Conservation (phyloP, 2,113 vertebrate species). For the Lathamus discolor region DNA sequence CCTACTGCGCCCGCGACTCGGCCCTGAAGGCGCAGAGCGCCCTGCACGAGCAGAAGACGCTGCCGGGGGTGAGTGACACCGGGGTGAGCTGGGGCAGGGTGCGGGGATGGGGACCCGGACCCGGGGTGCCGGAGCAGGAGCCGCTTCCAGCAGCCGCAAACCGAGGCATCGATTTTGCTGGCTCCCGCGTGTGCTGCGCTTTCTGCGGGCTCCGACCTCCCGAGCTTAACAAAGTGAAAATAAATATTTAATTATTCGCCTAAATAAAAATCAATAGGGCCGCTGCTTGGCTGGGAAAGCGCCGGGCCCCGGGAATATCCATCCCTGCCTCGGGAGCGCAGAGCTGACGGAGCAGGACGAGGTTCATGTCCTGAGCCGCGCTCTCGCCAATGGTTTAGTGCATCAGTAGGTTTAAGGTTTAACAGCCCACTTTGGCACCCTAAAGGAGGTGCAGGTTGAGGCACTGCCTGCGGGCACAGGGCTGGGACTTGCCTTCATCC, state of each 20-base stretch:
- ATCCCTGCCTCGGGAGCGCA: not conserved
- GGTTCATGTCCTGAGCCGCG: fast-evolving
- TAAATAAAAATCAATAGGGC: slow-evolving; percentile 81
- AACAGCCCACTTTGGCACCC: not conserved
- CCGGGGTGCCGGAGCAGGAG: fast-evolving
- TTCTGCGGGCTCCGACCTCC: slow-evolving; percentile 71
- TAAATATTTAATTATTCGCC: slow-evolving; percentile 84
- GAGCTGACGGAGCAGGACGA: not conserved
- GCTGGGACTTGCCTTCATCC: not conserved
- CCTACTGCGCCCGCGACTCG: slow-evolving; percentile 55
- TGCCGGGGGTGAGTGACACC: slow-evolving; percentile 38
- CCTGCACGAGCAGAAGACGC: slow-evolving; percentile 55
- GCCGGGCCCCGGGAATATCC: slow-evolving; percentile 12
- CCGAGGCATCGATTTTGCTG: slow-evolving; percentile 54
- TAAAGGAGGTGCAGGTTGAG: fast-evolving
- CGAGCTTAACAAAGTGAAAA: slow-evolving; percentile 82
- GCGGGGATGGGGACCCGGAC: not conserved
- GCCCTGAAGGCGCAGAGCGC: slow-evolving; percentile 61
- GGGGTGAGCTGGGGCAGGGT: not conserved
- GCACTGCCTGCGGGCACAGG: not conserved
- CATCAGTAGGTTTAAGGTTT: not conserved
- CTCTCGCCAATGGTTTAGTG: fast-evolving
- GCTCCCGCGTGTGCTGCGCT: slow-evolving; percentile 10
- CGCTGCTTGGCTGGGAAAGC: slow-evolving; percentile 65
- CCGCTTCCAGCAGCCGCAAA: slow-evolving; percentile 35